phyloP scores from a whole-genome alignment of 1,140 invertebrate species.

The Trinorchestia longiramus region DNA sequence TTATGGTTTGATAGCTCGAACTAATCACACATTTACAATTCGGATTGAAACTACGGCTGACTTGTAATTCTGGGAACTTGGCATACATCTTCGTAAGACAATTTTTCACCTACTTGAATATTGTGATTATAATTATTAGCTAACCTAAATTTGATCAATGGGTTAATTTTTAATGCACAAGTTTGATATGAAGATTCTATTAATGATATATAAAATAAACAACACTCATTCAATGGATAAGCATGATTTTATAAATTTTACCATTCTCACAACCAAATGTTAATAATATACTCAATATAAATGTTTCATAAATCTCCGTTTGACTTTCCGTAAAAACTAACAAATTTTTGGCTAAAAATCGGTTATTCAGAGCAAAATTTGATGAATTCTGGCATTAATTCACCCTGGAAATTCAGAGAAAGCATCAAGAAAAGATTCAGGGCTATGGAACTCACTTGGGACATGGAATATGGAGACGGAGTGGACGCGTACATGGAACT shows the following conservation, averaged over 20 bases:
- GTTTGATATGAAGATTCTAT: not conserved
- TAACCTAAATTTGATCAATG: not conserved
- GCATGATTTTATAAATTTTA: not conserved
- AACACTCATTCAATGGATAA: not conserved
- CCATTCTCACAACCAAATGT: no score
- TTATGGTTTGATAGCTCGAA: not conserved
- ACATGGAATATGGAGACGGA: slow-evolving; percentile 70
- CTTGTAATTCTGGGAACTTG: not conserved
- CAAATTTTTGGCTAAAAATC: not conserved
- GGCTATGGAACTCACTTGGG: slow-evolving; percentile 64
- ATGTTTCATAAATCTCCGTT: not conserved
- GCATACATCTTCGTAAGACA: not conserved
- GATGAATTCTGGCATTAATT: no score
- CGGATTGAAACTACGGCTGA: not conserved
- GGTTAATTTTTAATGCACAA: not conserved
- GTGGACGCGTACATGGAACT: slow-evolving; percentile 77
- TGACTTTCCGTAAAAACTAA: not conserved
- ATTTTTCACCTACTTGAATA: not conserved
- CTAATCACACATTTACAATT: not conserved
- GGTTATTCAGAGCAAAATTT: not conserved
- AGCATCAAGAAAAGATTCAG: not conserved
- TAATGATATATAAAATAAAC: not conserved
- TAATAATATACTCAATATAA: not conserved
- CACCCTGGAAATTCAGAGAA: not conserved
- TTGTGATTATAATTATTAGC: not conserved